Percentiles rank a stretch among this genome's conserved stretches.
phyloP scores from a whole-genome alignment of 2,797 vertebrate species.

The Pogonophryne albipinna region DNA sequence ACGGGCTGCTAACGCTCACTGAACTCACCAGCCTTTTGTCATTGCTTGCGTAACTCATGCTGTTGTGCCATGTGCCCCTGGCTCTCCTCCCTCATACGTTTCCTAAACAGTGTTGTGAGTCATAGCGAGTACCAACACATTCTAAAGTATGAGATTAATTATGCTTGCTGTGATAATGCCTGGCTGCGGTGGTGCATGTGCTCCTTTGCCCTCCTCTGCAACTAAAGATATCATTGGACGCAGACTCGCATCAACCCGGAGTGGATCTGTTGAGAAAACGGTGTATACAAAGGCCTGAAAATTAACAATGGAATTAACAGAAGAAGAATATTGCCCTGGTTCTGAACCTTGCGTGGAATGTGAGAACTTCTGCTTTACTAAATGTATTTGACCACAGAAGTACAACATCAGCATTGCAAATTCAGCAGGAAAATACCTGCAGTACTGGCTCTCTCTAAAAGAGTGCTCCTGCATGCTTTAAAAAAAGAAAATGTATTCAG shows the following conservation, averaged over 20 bases:
- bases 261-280: slow-evolving; percentile 9
- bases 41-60: slow-evolving; percentile 56
- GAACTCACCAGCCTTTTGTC: slow-evolving; percentile 48
- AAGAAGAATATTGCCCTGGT: background rate
- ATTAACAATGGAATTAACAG: slow-evolving; percentile 33
- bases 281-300: slow-evolving; percentile 12
- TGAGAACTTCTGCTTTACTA: slow-evolving; percentile 17
- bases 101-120: slow-evolving; percentile 61
- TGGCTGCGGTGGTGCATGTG: slow-evolving; percentile 3
- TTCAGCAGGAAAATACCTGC: slow-evolving; percentile 22
- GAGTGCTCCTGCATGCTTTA: slow-evolving; percentile 14
- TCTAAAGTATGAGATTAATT: slow-evolving; percentile 57
- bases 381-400: slow-evolving; percentile 25
- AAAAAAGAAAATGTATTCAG: slow-evolving; percentile 60
- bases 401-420: slow-evolving; percentile 16
- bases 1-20: slow-evolving; percentile 53
- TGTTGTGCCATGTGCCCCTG: slow-evolving; percentile 12
- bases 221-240: slow-evolving; percentile 27
- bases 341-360: slow-evolving; percentile 32
- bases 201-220: slow-evolving; percentile 35
- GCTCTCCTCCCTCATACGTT: slow-evolving; percentile 39
- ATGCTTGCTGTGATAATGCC: slow-evolving; percentile 45
- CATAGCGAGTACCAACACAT: slow-evolving; percentile 54
- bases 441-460: slow-evolving; percentile 19
- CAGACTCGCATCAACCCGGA: slow-evolving; percentile 14